These are phyloP conservation scores for Platorchestia sp. DNA, from an alignment of 1,140 invertebrate genomes.

Conservation along the genomic window DNA sequence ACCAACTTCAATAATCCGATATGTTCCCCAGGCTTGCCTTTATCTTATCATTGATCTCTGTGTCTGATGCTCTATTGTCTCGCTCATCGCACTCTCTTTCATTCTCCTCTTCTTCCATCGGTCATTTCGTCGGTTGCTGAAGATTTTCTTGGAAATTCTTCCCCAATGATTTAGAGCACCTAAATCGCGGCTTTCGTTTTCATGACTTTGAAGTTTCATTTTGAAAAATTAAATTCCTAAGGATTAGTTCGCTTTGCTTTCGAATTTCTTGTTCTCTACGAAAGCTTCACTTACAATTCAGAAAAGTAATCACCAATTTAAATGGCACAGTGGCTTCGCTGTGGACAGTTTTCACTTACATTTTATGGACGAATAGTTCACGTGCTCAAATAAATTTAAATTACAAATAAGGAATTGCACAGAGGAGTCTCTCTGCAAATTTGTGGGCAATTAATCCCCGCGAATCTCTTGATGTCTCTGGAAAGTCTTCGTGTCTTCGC, in stretches of 20 bases:
- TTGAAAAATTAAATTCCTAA: neutral
- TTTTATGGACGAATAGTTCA: no score
- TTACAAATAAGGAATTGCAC: no score
- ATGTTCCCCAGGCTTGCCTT: neutral
- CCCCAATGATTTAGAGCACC: neutral
- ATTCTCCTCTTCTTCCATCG: neutral
- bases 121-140: neutral
- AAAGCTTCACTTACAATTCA: no score
- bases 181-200: neutral
- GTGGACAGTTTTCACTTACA: no score
- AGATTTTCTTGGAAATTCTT: neutral
- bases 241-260: neutral
- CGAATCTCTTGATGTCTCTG: no score
- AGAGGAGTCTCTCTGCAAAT: no score
- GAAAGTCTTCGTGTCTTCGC: no score
- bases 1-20: neutral
- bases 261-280: no score
- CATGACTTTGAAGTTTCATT: neutral
- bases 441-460: no score
- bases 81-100: neutral
- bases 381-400: no score
- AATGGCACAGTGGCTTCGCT: no score
- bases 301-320: no score
- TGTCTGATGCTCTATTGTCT: neutral
- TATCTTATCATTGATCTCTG: neutral